Conservation (phyloP, 2,797 vertebrate genomes). For the Allobates femoralis region DNA sequence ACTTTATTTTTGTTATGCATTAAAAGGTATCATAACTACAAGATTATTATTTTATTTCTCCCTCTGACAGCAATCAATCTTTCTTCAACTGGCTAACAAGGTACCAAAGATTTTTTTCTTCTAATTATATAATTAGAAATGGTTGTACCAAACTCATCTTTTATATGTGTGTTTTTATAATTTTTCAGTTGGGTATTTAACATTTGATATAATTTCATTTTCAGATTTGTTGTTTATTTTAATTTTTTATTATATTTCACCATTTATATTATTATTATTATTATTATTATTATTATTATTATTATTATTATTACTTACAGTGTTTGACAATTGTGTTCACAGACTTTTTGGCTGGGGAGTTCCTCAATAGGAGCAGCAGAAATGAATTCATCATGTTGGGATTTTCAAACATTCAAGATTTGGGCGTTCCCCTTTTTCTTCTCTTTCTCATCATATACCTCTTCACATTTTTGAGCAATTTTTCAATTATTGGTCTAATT, state of each 20-base stretch:
- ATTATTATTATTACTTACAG: background rate
- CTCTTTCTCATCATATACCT: conserved; percentile 66
- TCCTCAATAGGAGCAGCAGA: background rate
- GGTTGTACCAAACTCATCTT: background rate
- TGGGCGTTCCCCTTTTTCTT: conserved; percentile 59
- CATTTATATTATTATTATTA: background rate
- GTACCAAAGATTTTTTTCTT: too few relatives aligned
- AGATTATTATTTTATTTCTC: too few relatives aligned
- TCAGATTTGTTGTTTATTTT: too few relatives aligned
- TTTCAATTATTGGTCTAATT: conserved; percentile 66
- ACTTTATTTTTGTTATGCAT: too few relatives aligned
- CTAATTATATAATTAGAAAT: too few relatives aligned
- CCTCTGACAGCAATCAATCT: too few relatives aligned
- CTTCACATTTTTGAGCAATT: conserved; percentile 66
- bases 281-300: background rate
- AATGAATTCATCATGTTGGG: conserved; percentile 68
- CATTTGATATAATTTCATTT: too few relatives aligned
- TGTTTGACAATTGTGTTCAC: background rate
- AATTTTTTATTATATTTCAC: too few relatives aligned
- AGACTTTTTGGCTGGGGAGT: background rate
- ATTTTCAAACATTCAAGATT: conserved; percentile 59
- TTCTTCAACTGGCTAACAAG: too few relatives aligned
- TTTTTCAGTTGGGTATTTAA: too few relatives aligned
- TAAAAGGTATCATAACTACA: too few relatives aligned
- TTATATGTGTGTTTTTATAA: background rate